Evolutionary conservation across 2,797 vertebrate species (phyloP), one percentile per base, ranked within the genome.

Genomic region (Sphaeramia orbicularis): DNA sequence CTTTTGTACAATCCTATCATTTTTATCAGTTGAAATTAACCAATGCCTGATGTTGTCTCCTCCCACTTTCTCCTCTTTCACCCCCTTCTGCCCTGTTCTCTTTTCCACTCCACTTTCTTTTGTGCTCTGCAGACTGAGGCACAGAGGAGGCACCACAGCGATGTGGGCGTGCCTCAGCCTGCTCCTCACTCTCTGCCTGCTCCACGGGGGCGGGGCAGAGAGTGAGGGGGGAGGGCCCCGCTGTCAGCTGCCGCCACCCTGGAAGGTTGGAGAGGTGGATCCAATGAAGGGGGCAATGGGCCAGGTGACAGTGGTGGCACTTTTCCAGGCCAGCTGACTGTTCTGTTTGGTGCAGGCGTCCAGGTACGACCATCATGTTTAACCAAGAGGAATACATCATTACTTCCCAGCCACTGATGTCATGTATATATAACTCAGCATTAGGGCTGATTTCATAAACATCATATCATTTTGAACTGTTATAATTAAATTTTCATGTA

Each of bases 261-360:
- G 98, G 98, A 93, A 0, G 4, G 93, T 97, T 5, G 91, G 93
- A 44, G 92, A 93, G 37, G 75, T 84, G 71, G 89, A 94, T 40
- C 97, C 97, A 0, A 98, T 99, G 96, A 91, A 90, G 74, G 90
- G 74, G 38, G 86, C 95, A 0, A 75, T 77, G 49, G 96, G 97
- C 1, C 83, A 14, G 0, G 96, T 99, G 86, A 96, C 94, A 0
- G 96, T 99, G 65, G 95, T 99, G 52, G 96, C 95, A 10, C 96
- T 97, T 27, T 90, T 99, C 2, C 94, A 97, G 75, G 96, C 97
- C 59, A 98, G 96, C 94, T 98, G 97, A 97, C 89, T 91, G 15
- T 89, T 96, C 87, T 99, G 97, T 56, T 74, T 96, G 90, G 86
- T 89, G 93, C 98, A 99, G 96, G 97, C 97, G 2, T 94, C 95